These are phyloP conservation scores for Brachionus koreanus DNA, from an alignment of 1,140 invertebrate species.

Conservation along the genomic window DNA sequence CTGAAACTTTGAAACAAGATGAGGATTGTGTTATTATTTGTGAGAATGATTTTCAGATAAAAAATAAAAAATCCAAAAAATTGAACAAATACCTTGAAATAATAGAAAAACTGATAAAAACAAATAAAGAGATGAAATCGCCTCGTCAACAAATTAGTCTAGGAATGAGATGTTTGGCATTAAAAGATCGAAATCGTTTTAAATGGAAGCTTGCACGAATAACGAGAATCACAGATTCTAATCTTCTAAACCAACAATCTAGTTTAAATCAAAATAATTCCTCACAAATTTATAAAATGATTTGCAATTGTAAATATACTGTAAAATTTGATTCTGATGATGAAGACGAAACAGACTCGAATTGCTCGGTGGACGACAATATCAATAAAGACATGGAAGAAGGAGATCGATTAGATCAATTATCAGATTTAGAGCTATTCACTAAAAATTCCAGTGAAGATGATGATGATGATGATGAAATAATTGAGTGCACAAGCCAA, in stretches of 20 bases:
- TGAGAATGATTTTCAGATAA: neutral
- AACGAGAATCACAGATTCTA: neutral
- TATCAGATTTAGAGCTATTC: neutral
- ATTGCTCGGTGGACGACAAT: neutral
- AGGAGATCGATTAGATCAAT: neutral
- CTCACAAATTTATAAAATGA: neutral
- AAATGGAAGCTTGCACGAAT: constrained; percentile 24
- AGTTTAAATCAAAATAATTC: neutral
- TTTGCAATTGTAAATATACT: constrained; percentile 36
- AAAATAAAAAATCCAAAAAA: neutral
- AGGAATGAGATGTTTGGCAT: constrained; percentile 12
- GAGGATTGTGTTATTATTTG: constrained; percentile 9
- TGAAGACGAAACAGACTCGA: neutral
- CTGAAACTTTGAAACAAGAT: neutral
- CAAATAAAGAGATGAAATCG: neutral
- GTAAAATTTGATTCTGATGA: constrained; percentile 37
- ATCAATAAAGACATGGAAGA: neutral
- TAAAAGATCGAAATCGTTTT: neutral
- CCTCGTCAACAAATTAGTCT: neutral
- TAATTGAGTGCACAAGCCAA: neutral
- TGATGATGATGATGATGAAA: neutral
- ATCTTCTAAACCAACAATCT: neutral
- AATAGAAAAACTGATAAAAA: neutral
- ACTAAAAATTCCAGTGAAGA: neutral
- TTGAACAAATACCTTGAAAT: neutral